Evolutionary conservation across 2,888 invertebrate species (phyloP).

Genomic region (Epinotia ramella): DNA sequence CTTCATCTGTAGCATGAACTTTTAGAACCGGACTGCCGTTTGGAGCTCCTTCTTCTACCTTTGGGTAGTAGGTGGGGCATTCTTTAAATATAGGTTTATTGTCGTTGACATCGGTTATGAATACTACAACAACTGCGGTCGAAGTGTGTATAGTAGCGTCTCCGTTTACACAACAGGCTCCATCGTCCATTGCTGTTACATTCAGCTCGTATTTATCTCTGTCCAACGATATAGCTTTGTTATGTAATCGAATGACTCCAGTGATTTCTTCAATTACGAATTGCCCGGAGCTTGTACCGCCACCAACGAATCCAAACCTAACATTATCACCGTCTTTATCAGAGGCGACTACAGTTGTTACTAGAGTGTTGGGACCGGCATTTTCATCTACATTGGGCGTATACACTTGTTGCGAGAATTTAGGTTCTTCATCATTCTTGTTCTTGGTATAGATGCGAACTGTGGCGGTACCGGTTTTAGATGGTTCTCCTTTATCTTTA

Average conservation of each 20-base stretch:
- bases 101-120: constrained; percentile 98
- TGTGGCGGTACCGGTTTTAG: constrained; percentile 96
- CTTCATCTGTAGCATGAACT: constrained; percentile 97
- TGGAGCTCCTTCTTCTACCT: constrained; percentile 97
- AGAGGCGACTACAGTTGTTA: constrained; percentile 98
- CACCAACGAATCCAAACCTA: constrained; percentile 95
- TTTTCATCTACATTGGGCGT: constrained; percentile 98
- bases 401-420: constrained; percentile 98
- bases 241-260: constrained; percentile 95
- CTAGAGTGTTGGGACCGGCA: constrained; percentile 97
- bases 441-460: constrained; percentile 98
- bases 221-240: constrained; percentile 94
- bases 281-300: constrained; percentile 95
- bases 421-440: constrained; percentile 98
- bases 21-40: constrained; percentile 97
- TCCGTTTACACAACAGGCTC: constrained; percentile 97
- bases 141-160: constrained; percentile 95
- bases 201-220: constrained; percentile 98
- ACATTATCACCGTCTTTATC: constrained; percentile 99
- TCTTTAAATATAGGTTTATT: constrained; percentile 98
- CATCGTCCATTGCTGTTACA: constrained; percentile 99
- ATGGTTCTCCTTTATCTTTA: constrained; percentile 97
- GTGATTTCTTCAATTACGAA: constrained; percentile 98
- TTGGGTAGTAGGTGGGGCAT: constrained; percentile 96
- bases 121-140: constrained; percentile 97